Evolutionary conservation across 2,113 vertebrate genomes (phyloP).

Genomic region (Planiliza haematocheilus): DNA sequence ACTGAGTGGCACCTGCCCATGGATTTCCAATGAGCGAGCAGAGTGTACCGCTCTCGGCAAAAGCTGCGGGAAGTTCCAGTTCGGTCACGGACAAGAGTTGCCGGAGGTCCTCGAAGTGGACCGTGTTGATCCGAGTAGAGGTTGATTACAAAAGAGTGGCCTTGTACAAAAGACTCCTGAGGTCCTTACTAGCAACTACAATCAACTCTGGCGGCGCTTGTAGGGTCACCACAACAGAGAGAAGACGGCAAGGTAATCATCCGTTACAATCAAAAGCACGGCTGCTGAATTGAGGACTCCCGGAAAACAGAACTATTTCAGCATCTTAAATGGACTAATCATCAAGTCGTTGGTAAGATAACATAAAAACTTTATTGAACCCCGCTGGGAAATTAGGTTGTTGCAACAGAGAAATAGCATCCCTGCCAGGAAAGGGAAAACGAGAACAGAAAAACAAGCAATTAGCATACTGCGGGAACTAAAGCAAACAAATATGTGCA

Average conservation of each 20-base stretch:
- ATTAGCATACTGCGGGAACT: background rate
- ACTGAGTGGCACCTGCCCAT: constrained; percentile 52
- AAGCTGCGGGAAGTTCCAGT: constrained; percentile 18
- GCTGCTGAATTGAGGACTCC: too few species aligned
- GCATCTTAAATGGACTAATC: constrained; percentile 10
- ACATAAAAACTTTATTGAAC: constrained; percentile 22
- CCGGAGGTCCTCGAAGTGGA: background rate
- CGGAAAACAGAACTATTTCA: background rate
- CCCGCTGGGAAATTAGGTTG: constrained; percentile 6
- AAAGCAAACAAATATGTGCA: background rate
- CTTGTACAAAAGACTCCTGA: background rate
- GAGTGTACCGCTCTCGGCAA: background rate
- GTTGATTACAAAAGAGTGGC: background rate
- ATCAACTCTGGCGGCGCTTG: background rate
- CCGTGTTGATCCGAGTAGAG: background rate
- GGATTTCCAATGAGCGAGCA: constrained; percentile 55
- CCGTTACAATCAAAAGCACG: too few species aligned
- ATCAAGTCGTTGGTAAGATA: background rate
- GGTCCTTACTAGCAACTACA: too few species aligned
- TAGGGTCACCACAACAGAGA: background rate
- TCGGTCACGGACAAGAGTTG: background rate
- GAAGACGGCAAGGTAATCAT: constrained; percentile 2
- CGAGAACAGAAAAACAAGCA: background rate
- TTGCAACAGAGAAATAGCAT: constrained; percentile 11
- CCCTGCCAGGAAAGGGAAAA: background rate